Evolutionary conservation across 2,113 vertebrate genomes (phyloP).

Genomic region (Pogonocichla stellata): DNA sequence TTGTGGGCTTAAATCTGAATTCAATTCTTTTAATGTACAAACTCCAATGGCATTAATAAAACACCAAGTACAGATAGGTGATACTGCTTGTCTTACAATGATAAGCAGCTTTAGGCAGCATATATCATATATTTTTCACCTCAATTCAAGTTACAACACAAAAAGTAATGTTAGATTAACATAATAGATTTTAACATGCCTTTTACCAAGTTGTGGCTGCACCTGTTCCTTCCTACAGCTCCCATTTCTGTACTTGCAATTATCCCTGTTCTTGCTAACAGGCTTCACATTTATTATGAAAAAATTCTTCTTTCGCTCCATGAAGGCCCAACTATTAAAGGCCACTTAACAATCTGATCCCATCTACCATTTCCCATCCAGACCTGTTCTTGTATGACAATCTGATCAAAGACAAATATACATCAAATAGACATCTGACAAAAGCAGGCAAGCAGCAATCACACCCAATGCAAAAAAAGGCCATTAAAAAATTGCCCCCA

Average conservation of each 20-base stretch:
- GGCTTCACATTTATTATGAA: conserved; percentile 17
- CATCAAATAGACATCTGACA: conserved; percentile 17
- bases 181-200: conserved; percentile 10
- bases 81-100: neutral
- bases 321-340: conserved; percentile 38
- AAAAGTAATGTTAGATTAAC: neutral
- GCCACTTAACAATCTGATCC: conserved; percentile 37
- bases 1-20: neutral
- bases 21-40: neutral
- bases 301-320: conserved; percentile 16
- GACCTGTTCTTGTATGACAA: neutral
- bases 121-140: neutral
- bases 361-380: neutral
- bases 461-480: neutral
- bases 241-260: conserved; percentile 22
- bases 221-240: conserved; percentile 46
- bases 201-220: conserved; percentile 23
- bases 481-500: conserved; percentile 18
- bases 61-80: neutral
- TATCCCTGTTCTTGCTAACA: conserved; percentile 13
- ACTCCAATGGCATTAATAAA: neutral
- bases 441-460: conserved; percentile 25
- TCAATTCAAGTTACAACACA: neutral
- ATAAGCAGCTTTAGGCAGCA: neutral
- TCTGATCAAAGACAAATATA: neutral